phyloP scores from a whole-genome alignment of 2,888 invertebrate genomes.

The Elgonia sp. region DNA sequence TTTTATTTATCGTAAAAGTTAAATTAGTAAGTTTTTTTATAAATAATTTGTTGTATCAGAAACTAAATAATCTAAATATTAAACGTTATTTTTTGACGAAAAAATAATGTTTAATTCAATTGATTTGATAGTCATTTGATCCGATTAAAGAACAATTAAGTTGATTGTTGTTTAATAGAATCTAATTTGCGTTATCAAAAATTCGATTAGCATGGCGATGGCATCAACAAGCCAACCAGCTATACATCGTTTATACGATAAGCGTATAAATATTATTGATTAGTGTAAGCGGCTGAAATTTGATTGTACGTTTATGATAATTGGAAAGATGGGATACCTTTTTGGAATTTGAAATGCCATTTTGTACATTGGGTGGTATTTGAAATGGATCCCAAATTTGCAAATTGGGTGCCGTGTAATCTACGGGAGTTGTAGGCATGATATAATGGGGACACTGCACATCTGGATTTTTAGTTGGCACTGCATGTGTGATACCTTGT shows the following conservation, averaged over 20 bases:
- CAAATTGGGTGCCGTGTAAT: constrained; percentile 83
- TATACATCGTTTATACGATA: constrained; percentile 20
- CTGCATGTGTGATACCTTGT: constrained; percentile 82
- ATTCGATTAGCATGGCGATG: background rate
- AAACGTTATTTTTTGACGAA: too few relatives aligned
- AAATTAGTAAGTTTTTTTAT: too few relatives aligned
- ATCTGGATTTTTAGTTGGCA: constrained; percentile 83
- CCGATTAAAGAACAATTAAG: background rate
- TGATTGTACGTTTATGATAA: constrained; percentile 52
- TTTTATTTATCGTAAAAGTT: too few relatives aligned
- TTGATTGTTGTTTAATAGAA: constrained; percentile 14
- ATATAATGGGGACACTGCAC: constrained; percentile 85
- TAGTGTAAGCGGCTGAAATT: constrained; percentile 40
- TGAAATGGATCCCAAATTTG: constrained; percentile 85
- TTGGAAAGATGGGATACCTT: too few relatives aligned
- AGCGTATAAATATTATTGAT: constrained; percentile 35
- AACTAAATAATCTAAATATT: too few relatives aligned
- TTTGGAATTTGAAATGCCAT: constrained; percentile 82
- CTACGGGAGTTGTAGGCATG: constrained; percentile 83
- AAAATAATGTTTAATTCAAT: background rate
- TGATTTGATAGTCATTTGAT: constrained; percentile 9
- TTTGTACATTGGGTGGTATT: constrained; percentile 80
- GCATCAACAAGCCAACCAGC: constrained; percentile 16
- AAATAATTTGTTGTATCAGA: too few relatives aligned
- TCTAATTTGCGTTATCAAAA: constrained; percentile 33